phyloP scores from a whole-genome alignment of 1,140 invertebrate genomes.

The Monochamus saltuarius region DNA sequence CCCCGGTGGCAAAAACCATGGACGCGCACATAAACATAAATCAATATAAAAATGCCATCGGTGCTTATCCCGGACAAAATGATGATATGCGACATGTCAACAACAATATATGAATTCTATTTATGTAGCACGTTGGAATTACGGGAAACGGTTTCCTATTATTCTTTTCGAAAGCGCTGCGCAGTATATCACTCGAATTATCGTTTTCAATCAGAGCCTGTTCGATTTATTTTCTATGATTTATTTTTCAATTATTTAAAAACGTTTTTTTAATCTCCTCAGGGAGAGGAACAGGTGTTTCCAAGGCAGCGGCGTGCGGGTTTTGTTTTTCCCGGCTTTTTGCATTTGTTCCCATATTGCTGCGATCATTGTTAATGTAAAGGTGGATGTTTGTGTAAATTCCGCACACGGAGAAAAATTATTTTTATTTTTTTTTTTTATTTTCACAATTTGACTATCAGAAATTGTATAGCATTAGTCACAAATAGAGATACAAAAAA shows the following conservation, averaged over 20 bases:
- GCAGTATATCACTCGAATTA: constrained; percentile 25
- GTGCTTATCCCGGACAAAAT: constrained; percentile 3
- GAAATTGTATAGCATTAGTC: no score
- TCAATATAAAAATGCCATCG: not conserved
- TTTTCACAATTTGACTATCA: no score
- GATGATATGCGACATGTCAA: constrained; percentile 5
- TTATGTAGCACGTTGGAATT: constrained; percentile 12
- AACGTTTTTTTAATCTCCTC: constrained; percentile 19
- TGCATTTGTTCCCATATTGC: no score
- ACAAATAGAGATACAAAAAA: no score
- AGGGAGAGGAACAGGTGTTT: constrained; percentile 23
- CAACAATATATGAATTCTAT: constrained; percentile 17
- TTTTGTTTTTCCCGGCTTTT: no score
- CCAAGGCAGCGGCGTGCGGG: not conserved
- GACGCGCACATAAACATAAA: not conserved
- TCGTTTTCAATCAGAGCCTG: constrained; percentile 24
- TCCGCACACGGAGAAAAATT: no score
- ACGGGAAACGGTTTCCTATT: constrained; percentile 20
- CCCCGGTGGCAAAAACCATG: not conserved
- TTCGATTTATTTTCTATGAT: constrained; percentile 21
- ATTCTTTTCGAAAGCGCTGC: constrained; percentile 12
- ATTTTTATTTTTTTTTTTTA: no score
- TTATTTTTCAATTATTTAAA: constrained; percentile 29
- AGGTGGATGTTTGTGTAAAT: no score
- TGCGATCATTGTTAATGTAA: no score